phyloP scores from a whole-genome alignment of 2,113 vertebrate species.

The Corapipo altera region DNA sequence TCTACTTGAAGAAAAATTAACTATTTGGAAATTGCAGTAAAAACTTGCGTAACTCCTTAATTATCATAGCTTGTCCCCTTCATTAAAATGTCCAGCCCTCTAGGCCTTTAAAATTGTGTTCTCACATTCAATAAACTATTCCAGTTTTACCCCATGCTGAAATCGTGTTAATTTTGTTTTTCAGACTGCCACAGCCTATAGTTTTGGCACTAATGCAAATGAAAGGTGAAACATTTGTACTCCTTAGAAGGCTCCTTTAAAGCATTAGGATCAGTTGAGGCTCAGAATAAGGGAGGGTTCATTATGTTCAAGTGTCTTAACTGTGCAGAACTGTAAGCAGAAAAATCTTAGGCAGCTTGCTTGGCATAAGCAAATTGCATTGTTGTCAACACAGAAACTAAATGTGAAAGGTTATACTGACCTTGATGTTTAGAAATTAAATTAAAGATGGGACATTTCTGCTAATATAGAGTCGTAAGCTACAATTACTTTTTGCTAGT shows the following conservation, averaged over 20 bases:
- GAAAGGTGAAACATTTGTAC: not conserved
- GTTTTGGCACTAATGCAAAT: not conserved
- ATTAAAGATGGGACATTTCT: not conserved
- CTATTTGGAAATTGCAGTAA: too few species aligned
- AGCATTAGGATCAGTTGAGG: not conserved
- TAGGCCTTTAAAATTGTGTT: too few species aligned
- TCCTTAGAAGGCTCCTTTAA: not conserved
- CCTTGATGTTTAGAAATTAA: conserved; percentile 18
- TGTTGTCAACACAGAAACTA: not conserved
- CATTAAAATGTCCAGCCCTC: too few species aligned
- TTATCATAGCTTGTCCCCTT: too few species aligned
- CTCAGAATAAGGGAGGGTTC: not conserved
- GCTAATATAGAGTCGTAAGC: not conserved
- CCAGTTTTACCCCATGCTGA: too few species aligned
- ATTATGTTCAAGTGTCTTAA: not conserved
- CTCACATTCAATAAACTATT: too few species aligned
- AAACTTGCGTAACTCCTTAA: too few species aligned
- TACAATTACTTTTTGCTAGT: not conserved
- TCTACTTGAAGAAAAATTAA: too few species aligned
- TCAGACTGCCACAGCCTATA: not conserved
- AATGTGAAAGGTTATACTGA: conserved; percentile 4
- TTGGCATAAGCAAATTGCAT: not conserved
- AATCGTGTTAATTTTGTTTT: too few species aligned
- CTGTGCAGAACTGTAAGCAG: not conserved
- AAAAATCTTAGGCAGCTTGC: not conserved